These are phyloP conservation scores for Phalera bucephala DNA, from an alignment of 2,888 invertebrate species.

Conservation along the genomic window DNA sequence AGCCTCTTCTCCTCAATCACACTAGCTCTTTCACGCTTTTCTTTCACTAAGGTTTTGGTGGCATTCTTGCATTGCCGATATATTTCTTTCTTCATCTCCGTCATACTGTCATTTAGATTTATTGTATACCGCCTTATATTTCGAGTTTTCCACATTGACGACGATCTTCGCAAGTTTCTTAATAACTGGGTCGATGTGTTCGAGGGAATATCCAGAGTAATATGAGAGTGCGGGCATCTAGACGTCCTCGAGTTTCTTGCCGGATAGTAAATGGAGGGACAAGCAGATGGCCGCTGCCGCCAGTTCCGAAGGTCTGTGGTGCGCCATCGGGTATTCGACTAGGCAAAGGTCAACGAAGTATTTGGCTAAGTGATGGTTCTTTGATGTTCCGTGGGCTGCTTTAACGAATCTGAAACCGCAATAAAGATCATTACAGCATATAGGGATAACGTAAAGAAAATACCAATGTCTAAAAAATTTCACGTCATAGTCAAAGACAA, in stretches of 20 bases:
- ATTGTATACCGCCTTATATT: conserved; percentile 87
- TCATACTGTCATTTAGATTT: no score
- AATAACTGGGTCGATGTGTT: conserved; percentile 87
- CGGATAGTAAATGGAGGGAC: conserved; percentile 83
- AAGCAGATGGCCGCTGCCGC: conserved; percentile 92
- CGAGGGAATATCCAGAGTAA: conserved; percentile 89
- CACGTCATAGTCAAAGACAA: no score
- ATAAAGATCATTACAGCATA: no score
- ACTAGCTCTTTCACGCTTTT: no score
- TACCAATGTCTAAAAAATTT: no score
- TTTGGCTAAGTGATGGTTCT: conserved; percentile 92
- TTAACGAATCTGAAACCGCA: conserved; percentile 83
- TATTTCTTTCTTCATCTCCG: no score
- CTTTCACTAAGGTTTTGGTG: no score
- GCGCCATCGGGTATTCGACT: conserved; percentile 90
- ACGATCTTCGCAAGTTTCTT: conserved; percentile 87
- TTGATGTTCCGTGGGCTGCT: conserved; percentile 82
- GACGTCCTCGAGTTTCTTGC: conserved; percentile 64
- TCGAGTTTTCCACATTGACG: conserved; percentile 86
- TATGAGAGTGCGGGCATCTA: conserved; percentile 90
- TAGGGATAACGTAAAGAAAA: no score
- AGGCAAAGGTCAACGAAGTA: conserved; percentile 94
- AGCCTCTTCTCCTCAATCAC: no score
- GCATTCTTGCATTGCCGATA: no score
- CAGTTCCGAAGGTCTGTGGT: conserved; percentile 91